Percentiles rank a stretch among this genome's conserved stretches.
Conservation (phyloP, 2,113 vertebrate genomes). For the Otocyon megalotis region DNA sequence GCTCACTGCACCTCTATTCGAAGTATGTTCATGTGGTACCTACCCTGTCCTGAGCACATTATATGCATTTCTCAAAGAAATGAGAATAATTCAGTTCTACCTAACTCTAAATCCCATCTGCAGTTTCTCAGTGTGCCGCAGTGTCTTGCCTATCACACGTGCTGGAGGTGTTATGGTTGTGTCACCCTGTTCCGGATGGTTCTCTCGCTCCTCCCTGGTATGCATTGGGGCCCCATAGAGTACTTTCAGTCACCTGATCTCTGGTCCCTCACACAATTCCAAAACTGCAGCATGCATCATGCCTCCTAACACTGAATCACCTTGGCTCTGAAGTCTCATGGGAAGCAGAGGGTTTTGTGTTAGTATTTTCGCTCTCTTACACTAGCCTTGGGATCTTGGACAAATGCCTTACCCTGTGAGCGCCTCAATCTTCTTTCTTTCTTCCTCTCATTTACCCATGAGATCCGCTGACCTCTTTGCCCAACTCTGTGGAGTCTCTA, state of each 20-base stretch:
- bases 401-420: not conserved
- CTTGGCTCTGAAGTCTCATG: not conserved
- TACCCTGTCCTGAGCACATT: not conserved
- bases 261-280: not conserved
- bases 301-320: not conserved
- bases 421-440: not conserved
- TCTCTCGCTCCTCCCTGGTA: not conserved
- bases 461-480: not conserved
- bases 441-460: not conserved
- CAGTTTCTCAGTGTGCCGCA: not conserved
- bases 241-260: not conserved
- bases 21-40: not conserved
- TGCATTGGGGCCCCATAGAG: fast-evolving
- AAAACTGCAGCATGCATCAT: not conserved
- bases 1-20: not conserved
- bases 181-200: not conserved
- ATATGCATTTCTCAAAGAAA: not conserved
- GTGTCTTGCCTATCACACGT: fast-evolving
- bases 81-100: not conserved
- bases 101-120: not conserved
- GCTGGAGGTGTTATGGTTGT: fast-evolving
- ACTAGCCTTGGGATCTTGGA: not conserved
- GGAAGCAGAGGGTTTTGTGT: not conserved
- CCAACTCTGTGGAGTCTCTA: conserved; percentile 36
- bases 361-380: not conserved